Base-by-base conservation (phyloP, 2,113 vertebrate species). In the Neolamprologus falcicula region DNA sequence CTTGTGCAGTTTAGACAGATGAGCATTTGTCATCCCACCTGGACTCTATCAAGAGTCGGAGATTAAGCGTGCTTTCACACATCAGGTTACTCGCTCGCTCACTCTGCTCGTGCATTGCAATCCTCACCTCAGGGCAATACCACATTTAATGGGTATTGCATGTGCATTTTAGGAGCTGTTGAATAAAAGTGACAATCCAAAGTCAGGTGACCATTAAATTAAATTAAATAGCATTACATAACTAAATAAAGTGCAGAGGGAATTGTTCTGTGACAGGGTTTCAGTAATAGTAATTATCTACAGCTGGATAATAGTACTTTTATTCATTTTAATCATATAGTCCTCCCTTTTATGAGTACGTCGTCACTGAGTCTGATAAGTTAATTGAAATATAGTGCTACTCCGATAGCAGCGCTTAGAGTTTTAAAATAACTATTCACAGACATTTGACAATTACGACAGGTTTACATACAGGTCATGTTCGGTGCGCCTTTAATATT, bases 331-430 rank as follows among this genome's bases (percentile, higher is more conserved):
- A 87, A 87, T 91, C 37, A 86, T 79, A 73, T 26, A 52, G 80
- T 26, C 73, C 33, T 85, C 21, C 26, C 73, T 87, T 91, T 92
- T 37, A 91, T 88, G 73, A 78, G 28, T 78, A 33, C 13, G 8
- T 88, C 83, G 90, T 87, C 55, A 63, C 80, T 78, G 55, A 78
- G 5, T 63, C 61, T 85, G 84, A 92, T 86, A 88, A 83, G 76
- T 90, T 91, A 90, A 94, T 91, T 93, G 85, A 94, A 94, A 90
- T 89, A 73, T 80, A 86, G 82, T 35, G 53, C 82, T 19, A 24
- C 12, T 19, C 52, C 26, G 78, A 88, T 81, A 83, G 76, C 52
- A n/a, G 80, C 24, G 7, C 73, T 83, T 21, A 7, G 17, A 73
- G 59, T 42, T 83, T 81, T 88, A 88, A 83, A 86, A 86, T 78